Conservation (phyloP, 2,888 invertebrate species). For the Drosophila neoperkinsi region DNA sequence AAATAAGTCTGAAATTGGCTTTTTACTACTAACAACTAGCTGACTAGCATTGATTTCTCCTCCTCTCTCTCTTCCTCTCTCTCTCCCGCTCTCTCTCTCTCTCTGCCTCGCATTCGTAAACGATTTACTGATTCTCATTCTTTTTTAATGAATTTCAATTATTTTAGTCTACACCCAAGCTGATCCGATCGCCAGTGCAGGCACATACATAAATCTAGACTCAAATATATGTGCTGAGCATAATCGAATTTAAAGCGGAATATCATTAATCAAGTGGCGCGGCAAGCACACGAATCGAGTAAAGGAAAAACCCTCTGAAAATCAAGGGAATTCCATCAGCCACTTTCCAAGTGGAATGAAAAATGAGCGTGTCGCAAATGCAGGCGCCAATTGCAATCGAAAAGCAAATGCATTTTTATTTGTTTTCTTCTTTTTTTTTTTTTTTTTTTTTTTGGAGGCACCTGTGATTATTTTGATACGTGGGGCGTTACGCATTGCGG, state of each 20-base stretch:
- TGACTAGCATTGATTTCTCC: not conserved
- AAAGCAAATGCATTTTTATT: conserved; percentile 40
- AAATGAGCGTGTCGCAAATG: conserved; percentile 62
- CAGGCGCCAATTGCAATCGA: conserved; percentile 77
- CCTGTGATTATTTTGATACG: conserved; percentile 56
- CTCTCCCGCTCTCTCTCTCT: not conserved
- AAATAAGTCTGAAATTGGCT: not conserved
- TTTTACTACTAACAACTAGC: not conserved
- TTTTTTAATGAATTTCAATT: conserved; percentile 14
- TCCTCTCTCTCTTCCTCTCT: not conserved
- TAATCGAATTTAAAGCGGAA: conserved; percentile 71
- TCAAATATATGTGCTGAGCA: conserved; percentile 42
- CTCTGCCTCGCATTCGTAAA: not conserved
- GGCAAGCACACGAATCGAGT: conserved; percentile 7
- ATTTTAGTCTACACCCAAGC: not conserved
- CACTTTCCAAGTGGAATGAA: conserved; percentile 52
- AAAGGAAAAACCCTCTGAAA: not conserved
- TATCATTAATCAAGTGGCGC: conserved; percentile 64
- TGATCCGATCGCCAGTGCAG: conserved; percentile 14
- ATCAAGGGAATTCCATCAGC: conserved; percentile 23
- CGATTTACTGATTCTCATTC: not conserved
- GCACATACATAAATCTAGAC: conserved; percentile 27
- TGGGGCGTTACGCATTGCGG: conserved; percentile 42
- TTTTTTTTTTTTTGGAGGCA: not conserved
- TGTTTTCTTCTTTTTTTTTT: not conserved